phyloP scores from a whole-genome alignment of 2,888 invertebrate genomes.

The Drosophila anomalipes region DNA sequence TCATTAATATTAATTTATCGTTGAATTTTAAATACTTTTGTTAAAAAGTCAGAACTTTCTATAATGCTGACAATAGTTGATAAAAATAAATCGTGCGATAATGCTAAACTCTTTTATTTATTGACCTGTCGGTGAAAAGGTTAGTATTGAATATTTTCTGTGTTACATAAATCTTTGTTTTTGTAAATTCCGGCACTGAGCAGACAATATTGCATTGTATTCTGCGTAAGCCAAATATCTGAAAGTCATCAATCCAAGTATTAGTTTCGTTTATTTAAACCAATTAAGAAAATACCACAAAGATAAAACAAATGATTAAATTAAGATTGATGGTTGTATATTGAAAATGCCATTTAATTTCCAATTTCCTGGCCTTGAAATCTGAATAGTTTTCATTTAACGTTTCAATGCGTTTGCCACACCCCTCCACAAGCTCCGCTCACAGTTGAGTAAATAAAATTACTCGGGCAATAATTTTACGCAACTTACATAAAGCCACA shows the following conservation, averaged over 20 bases:
- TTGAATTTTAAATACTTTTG: background rate
- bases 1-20: background rate
- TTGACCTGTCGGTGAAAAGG: background rate
- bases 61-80: too few relatives aligned
- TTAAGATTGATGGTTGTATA: constrained; percentile 42
- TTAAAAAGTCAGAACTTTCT: background rate
- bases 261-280: background rate
- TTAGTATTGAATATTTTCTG: background rate
- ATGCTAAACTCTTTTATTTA: background rate
- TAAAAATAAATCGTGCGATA: background rate
- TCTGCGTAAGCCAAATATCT: background rate
- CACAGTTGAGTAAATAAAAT: constrained; percentile 61
- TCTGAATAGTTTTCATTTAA: constrained; percentile 26
- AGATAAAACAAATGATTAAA: constrained; percentile 18
- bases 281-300: background rate
- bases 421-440: background rate
- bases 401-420: constrained; percentile 1
- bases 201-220: background rate
- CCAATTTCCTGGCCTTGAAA: constrained; percentile 50
- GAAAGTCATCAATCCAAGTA: background rate
- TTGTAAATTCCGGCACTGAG: background rate
- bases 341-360: constrained; percentile 28
- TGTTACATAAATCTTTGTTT: background rate
- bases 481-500: constrained; percentile 37
- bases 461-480: constrained; percentile 54